Conservation (phyloP, 2,113 vertebrate species). For the Oryctolagus cuniculus region DNA sequence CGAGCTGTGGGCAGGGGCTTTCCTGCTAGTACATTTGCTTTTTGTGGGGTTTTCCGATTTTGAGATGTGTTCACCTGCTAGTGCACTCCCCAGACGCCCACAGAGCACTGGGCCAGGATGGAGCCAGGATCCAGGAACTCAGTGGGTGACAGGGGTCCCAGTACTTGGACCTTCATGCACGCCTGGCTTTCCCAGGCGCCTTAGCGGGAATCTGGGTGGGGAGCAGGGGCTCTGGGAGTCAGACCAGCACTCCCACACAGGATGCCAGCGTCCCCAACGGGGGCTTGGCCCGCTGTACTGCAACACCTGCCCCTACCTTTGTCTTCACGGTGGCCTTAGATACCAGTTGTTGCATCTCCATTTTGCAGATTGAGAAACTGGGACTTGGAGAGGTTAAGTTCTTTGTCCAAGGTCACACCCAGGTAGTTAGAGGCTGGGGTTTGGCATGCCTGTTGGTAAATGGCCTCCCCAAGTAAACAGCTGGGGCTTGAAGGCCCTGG, state of each 20-base stretch:
- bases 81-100: too few relatives aligned
- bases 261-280: too few relatives aligned
- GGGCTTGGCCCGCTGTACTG: too few relatives aligned
- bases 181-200: too few relatives aligned
- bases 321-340: background rate
- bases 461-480: slow-evolving; percentile 3
- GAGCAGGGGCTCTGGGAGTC: too few relatives aligned
- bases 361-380: slow-evolving; percentile 44
- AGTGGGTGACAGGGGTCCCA: too few relatives aligned
- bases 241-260: too few relatives aligned
- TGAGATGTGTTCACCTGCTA: too few relatives aligned
- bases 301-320: background rate
- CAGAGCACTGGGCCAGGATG: too few relatives aligned
- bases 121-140: too few relatives aligned
- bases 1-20: background rate
- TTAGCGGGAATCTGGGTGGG: too few relatives aligned
- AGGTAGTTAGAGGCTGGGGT: slow-evolving; percentile 6
- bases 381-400: slow-evolving; percentile 54
- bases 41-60: background rate
- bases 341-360: background rate
- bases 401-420: slow-evolving; percentile 63
- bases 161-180: too few relatives aligned
- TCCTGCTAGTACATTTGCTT: background rate
- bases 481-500: background rate
- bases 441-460: background rate